Percentiles rank a stretch among this genome's conserved stretches.
phyloP scores from a whole-genome alignment of 2,888 invertebrate genomes.

The Schizotus pectinicornis region DNA sequence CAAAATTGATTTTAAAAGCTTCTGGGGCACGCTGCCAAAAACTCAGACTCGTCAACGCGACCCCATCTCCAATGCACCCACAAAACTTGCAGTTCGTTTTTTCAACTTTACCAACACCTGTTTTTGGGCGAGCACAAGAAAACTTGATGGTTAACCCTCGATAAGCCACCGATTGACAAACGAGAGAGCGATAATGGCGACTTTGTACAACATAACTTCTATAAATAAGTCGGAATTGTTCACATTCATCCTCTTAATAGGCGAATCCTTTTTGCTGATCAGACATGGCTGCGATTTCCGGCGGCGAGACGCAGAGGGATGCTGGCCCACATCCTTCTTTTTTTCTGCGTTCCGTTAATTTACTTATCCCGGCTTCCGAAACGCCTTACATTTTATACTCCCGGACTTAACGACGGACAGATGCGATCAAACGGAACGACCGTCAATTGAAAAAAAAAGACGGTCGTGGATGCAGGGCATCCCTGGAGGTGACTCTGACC shows the following conservation, averaged over 20 bases:
- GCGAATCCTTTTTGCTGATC: constrained; percentile 33
- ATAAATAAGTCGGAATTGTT: constrained; percentile 10
- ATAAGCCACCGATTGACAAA: constrained; percentile 4
- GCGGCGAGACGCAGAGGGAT: constrained; percentile 29
- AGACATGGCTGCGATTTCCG: constrained; percentile 30
- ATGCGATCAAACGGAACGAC: no score
- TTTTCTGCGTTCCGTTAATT: constrained; percentile 32
- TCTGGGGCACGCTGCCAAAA: no score
- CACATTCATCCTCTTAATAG: constrained; percentile 14
- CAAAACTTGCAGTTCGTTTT: no score
- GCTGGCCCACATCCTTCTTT: constrained; percentile 26
- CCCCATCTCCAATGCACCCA: no score
- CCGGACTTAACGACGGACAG: no score
- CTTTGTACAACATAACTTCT: constrained; percentile 9
- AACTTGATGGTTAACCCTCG: not conserved
- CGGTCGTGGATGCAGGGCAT: no score
- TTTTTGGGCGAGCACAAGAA: no score
- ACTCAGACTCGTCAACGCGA: no score
- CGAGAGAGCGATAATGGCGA: not conserved
- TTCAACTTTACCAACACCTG: no score
- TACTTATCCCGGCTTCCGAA: constrained; percentile 32
- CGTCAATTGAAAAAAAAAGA: no score
- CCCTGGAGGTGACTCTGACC: no score
- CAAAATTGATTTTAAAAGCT: no score
- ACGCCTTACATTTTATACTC: constrained; percentile 15